Conservation (phyloP, 2,113 vertebrate genomes). For the Butorides virescens region DNA sequence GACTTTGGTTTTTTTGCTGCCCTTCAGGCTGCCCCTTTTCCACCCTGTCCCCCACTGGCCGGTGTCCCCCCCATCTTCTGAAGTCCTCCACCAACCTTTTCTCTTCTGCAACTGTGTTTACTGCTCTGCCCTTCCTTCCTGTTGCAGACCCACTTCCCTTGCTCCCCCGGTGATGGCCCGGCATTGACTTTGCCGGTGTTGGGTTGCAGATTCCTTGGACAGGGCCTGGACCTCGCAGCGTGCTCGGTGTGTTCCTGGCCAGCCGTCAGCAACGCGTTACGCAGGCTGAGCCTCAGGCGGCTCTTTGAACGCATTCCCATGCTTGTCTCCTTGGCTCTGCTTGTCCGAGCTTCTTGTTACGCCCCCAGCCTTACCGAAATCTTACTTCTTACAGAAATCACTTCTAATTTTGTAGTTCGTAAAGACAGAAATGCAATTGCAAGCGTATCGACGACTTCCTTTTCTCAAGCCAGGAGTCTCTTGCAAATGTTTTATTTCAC, state of each 20-base stretch:
- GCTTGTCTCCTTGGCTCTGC: background rate
- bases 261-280: background rate
- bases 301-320: background rate
- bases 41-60: background rate
- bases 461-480: background rate
- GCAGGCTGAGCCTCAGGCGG: background rate
- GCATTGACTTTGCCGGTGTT: background rate
- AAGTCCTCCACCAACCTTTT: background rate
- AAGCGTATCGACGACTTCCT: background rate
- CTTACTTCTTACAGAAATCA: background rate
- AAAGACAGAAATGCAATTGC: background rate
- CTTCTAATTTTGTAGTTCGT: background rate
- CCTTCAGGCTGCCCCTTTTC: background rate
- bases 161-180: background rate
- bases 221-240: background rate
- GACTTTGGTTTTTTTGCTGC: background rate
- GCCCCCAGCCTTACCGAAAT: background rate
- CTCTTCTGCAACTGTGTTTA: background rate
- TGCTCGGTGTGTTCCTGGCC: background rate
- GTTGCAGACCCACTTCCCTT: background rate
- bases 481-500: background rate
- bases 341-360: slow-evolving; percentile 3
- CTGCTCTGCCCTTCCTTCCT: slow-evolving; percentile 5
- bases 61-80: background rate
- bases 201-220: slow-evolving; percentile 20